Base-by-base conservation (phyloP, 2,797 vertebrate species). In the Megaceryle alcyon region DNA sequence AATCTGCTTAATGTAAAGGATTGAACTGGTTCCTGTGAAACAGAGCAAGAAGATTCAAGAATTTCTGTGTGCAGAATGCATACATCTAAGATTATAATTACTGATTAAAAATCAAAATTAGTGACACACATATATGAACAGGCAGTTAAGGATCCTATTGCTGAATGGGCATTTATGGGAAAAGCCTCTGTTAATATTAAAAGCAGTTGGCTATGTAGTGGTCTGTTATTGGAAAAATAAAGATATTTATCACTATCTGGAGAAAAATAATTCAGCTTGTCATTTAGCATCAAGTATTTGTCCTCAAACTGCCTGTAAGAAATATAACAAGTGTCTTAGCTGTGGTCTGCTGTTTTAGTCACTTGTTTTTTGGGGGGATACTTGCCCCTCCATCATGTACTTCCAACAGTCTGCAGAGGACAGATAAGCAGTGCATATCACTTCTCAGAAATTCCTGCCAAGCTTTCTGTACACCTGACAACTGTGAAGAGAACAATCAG, bases 1-100 rank as follows among this genome's bases (percentile, higher is more conserved):
- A 95, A 88, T 89, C 60, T 77, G 49, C 63, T 92, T 96, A 75
- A 90, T 78, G 31, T 78, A 72, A 78, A 95, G 46, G 63, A 84
- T 41, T 65, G 21, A 88, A 70, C 20, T 7, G 18, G 78, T 91
- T 94, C 64, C 56, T 76, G 22, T 85, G 70, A 77, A 90, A 91
- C 23, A 75, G 39, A 88, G 48, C 31, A 73, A 77, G 43, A 87
- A 75, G 49, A 49, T 59, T 25, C 22, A 33, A 86, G 73, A 66
- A 78, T 31, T 90, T 73, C 57, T 70, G 12, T 53, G 19, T 59
- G 28, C 48, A 77, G 72, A 91, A 94, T 59, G 10, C 16, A 39
- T 44, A 21, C 49, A 31, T 79, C 80, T 95, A 23, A n/a, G 12
- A 39, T 82, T 60, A 73, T 35, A n/a, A 78, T 57, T 51, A 72